Base-by-base conservation (phyloP, 1,140 invertebrate species). In the Zaprionus nigranus region DNA sequence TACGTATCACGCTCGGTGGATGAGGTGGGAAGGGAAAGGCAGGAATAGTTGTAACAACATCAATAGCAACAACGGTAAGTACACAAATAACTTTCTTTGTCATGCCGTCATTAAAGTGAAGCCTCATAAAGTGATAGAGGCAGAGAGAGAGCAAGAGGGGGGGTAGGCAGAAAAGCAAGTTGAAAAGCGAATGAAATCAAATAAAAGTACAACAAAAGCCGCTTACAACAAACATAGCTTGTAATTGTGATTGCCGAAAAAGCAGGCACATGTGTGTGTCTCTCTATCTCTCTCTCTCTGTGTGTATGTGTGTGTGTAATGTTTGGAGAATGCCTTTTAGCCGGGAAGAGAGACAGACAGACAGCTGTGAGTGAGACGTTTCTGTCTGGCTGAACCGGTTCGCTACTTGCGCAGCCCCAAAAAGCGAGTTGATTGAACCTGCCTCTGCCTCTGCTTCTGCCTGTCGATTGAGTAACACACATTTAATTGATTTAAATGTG, bases 401-500 rank as follows among this genome's bases (percentile, higher is more conserved):
- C 36, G 67, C 67, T 68, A 57, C 40, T 69, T 56, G 54, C 46
- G 38, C 38, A 40, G 71, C 17, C 38, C 64, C 78, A 49, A 78
- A 81, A 82, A n/a, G n/a, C 46, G 20, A 86, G 82, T 85, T 85
- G 79, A 85, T 62, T 85, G 82, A 85, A 85, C 82, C 74, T 69
- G 62, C 66, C 36, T 40, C 38, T n/a, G 38, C 1, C 13, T 40
- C 12, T 40, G 12, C 15, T 3, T 15, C 15, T 40, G 38, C 17
- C 46, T 13, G 38, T 34, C 68, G 70, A 77, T 77, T 77, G 59
- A 74, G 70, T 78, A 74, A 74, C 71, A 74, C 46, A 68, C 71
- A 74, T 86, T 85, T 82, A 86, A 85, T 85, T 85, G 82, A 85
- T 85, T 85, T 82, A 75, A 85, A 86, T 76, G 70, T 64, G 56